Evolutionary conservation across 2,113 vertebrate species (phyloP), one percentile per base, ranked within the genome.

Genomic region (Bucco capensis): DNA sequence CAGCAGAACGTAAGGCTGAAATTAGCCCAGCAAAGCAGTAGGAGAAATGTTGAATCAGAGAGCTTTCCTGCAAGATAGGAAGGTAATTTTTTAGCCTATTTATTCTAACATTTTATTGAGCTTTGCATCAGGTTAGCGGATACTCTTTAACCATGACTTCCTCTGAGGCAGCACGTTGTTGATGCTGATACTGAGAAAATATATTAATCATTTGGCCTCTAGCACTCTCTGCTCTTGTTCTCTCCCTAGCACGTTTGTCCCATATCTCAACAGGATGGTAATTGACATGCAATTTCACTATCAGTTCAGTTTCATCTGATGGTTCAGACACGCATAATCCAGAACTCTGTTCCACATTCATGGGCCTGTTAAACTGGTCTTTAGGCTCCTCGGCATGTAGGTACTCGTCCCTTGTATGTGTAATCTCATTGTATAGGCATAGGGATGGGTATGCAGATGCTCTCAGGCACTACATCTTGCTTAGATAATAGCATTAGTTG

Each of bases 161-260:
- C 85, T 95, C 92, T 57, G 85, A 92, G 91, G 94, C 94, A 93
- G 88, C 89, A 81, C 79, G 58, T 87, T 88, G 79, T 89, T 94
- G 85, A 89, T 93, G 73, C 78, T 94, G 92, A 93, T 86, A 75
- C 56, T 65, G 87, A 89, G 91, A 50, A 96, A 83, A 89, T 83
- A 51, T 64, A 92, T 93, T 94, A 94, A 94, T 94, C 67, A 33
- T 92, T 86, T 93, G 94, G 82, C 95, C 93, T 93, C 86, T 94
- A 92, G 95, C 92, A 85, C 49, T 77, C 75, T 88, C 60, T 74
- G 51, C 91, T 74, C 25, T 93, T 7, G 0, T 67, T 81, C 49
- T 91, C 84, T 89, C 53, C 40, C 31, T 40, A 18, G 47, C 49
- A 64, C 57, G 31, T 57, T n/a, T 74, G 69, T 87, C 71, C 82